Evolutionary conservation across 2,888 invertebrate species (phyloP).

Genomic region (Caradrina kadenii): DNA sequence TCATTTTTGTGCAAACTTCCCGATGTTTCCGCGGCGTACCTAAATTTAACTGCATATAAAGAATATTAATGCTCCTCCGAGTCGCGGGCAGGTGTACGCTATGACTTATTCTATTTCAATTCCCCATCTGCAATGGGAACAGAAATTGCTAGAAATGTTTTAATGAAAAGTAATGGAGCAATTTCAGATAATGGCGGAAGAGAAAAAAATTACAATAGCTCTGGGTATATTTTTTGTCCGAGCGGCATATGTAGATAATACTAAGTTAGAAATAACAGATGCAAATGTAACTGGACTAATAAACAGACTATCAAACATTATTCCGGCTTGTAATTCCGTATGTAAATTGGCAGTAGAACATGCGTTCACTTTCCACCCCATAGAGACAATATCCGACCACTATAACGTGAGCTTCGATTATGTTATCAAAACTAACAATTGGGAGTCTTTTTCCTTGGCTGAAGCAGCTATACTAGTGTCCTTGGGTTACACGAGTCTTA

Average conservation of each 20-base stretch:
- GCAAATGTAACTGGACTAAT: conserved; percentile 65
- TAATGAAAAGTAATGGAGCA: conserved; percentile 79
- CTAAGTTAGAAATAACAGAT: conserved; percentile 46
- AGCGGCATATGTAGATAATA: conserved; percentile 45
- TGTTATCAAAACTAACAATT: conserved; percentile 56
- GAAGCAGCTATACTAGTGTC: conserved; percentile 69
- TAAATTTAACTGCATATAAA: conserved; percentile 90
- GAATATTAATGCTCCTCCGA: conserved; percentile 86
- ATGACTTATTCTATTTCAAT: conserved; percentile 87
- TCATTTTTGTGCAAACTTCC: conserved; percentile 89
- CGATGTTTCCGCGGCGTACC: conserved; percentile 82
- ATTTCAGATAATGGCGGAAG: conserved; percentile 60
- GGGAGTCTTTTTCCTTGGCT: conserved; percentile 62
- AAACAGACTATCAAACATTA: conserved; percentile 84
- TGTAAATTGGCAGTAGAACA: conserved; percentile 88
- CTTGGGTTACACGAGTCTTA: conserved; percentile 83
- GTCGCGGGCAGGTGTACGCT: conserved; percentile 85
- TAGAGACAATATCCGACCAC: conserved; percentile 75
- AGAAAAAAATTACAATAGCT: conserved; percentile 47
- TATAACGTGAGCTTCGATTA: conserved; percentile 65
- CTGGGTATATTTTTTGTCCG: conserved; percentile 50
- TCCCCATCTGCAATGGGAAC: conserved; percentile 80
- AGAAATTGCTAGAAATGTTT: conserved; percentile 77
- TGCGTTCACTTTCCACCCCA: conserved; percentile 84
- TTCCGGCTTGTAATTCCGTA: conserved; percentile 87